Evolutionary conservation across 2,888 invertebrate genomes (phyloP).

Genomic region (Sphaeridia pumilis): DNA sequence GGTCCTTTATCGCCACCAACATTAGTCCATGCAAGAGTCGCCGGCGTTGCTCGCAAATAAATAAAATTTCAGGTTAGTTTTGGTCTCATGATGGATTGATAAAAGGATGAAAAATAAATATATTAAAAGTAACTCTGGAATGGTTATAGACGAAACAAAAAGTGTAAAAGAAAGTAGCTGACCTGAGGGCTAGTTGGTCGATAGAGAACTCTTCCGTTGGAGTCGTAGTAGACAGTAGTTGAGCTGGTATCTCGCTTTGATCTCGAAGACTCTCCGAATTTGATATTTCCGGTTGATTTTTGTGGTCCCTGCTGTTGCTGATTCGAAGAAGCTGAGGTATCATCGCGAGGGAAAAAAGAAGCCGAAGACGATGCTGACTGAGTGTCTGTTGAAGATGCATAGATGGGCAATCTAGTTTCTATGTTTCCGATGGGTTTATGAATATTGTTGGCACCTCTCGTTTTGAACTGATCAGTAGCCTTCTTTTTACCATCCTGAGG

Average conservation of each 20-base stretch:
- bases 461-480: background rate
- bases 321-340: slow-evolving; percentile 9
- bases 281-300: slow-evolving; percentile 11
- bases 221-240: background rate
- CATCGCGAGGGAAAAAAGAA: slow-evolving; percentile 3
- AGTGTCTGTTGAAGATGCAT: slow-evolving; percentile 19
- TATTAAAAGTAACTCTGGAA: too few species aligned
- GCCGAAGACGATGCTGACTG: slow-evolving; percentile 12
- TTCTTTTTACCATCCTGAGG: slow-evolving; percentile 6
- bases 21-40: too few species aligned
- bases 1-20: too few species aligned
- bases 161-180: too few species aligned
- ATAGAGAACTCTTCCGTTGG: background rate
- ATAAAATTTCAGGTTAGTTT: too few species aligned
- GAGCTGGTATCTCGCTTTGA: background rate
- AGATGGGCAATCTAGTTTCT: slow-evolving; percentile 24
- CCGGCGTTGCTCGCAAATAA: too few species aligned
- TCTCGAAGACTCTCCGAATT: slow-evolving; percentile 9
- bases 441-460: background rate
- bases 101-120: too few species aligned
- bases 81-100: too few species aligned
- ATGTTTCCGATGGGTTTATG: slow-evolving; percentile 5
- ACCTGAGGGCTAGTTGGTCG: background rate
- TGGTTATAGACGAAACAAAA: background rate
- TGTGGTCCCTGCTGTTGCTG: background rate